Conservation (phyloP, 1,140 invertebrate species). For the Philotrypesis tridentata region DNA sequence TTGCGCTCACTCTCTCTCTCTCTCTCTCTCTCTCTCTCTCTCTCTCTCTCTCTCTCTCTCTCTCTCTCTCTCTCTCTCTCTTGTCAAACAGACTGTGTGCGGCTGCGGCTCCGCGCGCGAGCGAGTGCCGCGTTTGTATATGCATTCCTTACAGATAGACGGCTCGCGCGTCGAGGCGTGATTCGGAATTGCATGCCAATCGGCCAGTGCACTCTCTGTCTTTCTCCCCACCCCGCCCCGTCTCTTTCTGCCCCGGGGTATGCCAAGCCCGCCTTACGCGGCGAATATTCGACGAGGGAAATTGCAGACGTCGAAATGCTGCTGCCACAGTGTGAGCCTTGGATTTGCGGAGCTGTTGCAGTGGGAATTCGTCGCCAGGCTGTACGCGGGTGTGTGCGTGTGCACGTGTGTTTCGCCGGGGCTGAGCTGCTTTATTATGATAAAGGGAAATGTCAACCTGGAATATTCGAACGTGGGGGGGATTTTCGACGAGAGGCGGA, state of each 20-base stretch:
- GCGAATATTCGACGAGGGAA: conserved; percentile 2
- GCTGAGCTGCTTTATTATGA: not conserved
- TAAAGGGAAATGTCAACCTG: not conserved
- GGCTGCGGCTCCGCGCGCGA: not conserved
- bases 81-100: conserved; percentile 53
- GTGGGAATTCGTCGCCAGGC: not conserved
- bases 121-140: conserved; percentile 7
- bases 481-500: not conserved
- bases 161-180: conserved; percentile 49
- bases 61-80: no score
- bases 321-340: not conserved
- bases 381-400: no score
- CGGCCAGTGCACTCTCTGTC: not conserved
- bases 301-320: not conserved
- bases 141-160: conserved; percentile 56
- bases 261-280: not conserved
- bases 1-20: conserved; percentile 52
- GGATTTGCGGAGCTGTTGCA: no score
- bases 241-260: not conserved
- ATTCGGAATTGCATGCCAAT: conserved; percentile 61
- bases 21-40: no score
- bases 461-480: not conserved
- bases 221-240: no score
- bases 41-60: no score
- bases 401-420: not conserved